These are phyloP conservation scores for Syndactyla subalaris DNA, from an alignment of 2,797 vertebrate species.

Conservation along the genomic window DNA sequence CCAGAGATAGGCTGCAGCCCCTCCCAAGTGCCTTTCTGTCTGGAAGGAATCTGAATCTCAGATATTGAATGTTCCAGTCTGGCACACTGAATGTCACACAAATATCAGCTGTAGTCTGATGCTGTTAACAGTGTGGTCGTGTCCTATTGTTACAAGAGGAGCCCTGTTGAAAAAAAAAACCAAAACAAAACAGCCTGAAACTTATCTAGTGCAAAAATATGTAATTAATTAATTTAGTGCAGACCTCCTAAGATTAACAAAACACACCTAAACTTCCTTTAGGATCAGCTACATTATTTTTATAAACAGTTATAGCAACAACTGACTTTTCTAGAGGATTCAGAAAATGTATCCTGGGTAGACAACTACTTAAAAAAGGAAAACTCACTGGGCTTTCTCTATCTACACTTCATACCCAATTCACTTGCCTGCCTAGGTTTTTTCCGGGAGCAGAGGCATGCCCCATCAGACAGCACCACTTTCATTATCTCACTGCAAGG, in stretches of 20 bases:
- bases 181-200: not conserved
- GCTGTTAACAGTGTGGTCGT: not conserved
- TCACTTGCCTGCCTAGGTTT: not conserved
- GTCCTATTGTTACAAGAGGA: constrained; percentile 20
- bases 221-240: not conserved
- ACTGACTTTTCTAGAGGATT: not conserved
- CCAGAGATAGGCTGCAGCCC: not conserved
- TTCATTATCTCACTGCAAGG: not conserved
- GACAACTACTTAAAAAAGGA: not conserved
- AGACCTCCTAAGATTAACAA: constrained; percentile 10
- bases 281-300: not conserved
- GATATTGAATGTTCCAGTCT: constrained; percentile 52
- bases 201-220: not conserved
- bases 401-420: not conserved
- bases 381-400: not conserved
- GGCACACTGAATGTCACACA: constrained; percentile 5
- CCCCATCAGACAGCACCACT: not conserved
- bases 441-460: not conserved
- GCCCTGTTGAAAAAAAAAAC: not conserved
- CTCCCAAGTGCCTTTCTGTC: constrained; percentile 47
- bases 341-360: not conserved
- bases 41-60: constrained; percentile 10
- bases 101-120: constrained; percentile 31
- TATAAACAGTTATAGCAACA: not conserved
- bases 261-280: not conserved